Percentiles rank a stretch among this genome's conserved stretches.
phyloP scores from a whole-genome alignment of 2,113 vertebrate species.

The Nesospiza acunhae region DNA sequence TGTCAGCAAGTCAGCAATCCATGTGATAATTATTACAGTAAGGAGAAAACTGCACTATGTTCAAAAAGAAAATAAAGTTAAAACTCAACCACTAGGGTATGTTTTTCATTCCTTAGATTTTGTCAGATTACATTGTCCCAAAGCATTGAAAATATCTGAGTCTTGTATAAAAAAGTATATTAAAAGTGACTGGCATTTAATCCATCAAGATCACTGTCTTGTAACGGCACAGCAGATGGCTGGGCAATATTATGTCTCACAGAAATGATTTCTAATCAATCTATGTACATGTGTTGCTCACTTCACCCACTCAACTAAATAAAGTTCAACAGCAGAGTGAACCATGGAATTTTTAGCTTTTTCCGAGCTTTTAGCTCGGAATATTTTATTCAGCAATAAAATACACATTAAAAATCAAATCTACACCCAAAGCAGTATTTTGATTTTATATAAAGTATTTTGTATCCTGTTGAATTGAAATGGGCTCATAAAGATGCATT shows the following conservation, averaged over 20 bases:
- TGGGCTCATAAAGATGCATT: background rate
- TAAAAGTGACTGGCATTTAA: conserved; percentile 6
- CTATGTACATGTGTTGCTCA: background rate
- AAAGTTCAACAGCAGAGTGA: conserved; percentile 17
- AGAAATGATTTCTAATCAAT: conserved; percentile 12
- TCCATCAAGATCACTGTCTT: conserved; percentile 6
- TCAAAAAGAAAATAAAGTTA: background rate
- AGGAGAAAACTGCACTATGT: background rate
- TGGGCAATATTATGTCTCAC: background rate
- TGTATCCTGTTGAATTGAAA: background rate
- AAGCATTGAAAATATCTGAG: background rate
- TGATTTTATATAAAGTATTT: background rate
- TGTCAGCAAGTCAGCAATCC: background rate
- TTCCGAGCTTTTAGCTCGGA: background rate
- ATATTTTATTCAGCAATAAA: background rate
- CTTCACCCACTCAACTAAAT: conserved; percentile 35
- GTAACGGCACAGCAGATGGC: conserved; percentile 9
- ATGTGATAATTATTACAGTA: background rate
- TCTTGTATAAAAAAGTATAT: background rate
- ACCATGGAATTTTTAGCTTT: background rate
- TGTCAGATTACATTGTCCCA: background rate
- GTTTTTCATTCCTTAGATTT: background rate
- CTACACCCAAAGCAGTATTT: background rate
- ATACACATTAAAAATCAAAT: background rate
- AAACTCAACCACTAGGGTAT: background rate